phyloP scores from a whole-genome alignment of 2,888 invertebrate species.

The Eristalis intricaria region DNA sequence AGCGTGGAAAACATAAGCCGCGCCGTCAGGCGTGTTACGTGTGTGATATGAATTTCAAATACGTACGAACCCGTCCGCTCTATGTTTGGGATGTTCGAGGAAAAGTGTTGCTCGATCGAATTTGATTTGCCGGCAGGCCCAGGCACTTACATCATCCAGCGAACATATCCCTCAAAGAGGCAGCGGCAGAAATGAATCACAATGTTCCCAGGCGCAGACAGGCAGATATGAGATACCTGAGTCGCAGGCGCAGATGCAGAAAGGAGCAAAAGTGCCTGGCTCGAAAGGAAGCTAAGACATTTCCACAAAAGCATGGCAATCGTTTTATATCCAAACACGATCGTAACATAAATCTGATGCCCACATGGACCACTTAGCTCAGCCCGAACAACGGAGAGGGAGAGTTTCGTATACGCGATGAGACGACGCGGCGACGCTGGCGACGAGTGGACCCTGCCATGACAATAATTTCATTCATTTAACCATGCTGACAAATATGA shows the following conservation, averaged over 20 bases:
- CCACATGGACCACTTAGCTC: conserved; percentile 68
- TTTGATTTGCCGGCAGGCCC: background rate
- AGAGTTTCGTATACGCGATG: background rate
- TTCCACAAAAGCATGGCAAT: conserved; percentile 71
- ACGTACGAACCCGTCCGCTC: background rate
- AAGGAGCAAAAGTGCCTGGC: conserved; percentile 44
- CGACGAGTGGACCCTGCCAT: conserved; percentile 53
- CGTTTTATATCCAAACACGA: conserved; percentile 72
- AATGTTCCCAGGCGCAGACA: conserved; percentile 52
- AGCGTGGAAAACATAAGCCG: conserved; percentile 12
- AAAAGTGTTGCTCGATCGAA: conserved; percentile 24
- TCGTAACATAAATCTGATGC: conserved; percentile 71
- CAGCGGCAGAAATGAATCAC: conserved; percentile 26
- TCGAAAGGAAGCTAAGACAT: conserved; percentile 70
- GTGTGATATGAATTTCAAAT: conserved; percentile 61
- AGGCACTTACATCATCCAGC: conserved; percentile 38
- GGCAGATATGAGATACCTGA: conserved; percentile 61
- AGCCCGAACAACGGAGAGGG: conserved; percentile 30
- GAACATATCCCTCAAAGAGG: conserved; percentile 40
- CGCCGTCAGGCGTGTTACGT: conserved; percentile 41
- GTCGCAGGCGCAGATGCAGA: conserved; percentile 54
- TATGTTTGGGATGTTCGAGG: conserved; percentile 24
- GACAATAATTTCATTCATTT: conserved; percentile 71
- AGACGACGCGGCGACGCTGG: conserved; percentile 2
- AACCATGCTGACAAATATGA: conserved; percentile 71